phyloP scores from a whole-genome alignment of 2,888 invertebrate genomes.

The Apodemia hepburni region DNA sequence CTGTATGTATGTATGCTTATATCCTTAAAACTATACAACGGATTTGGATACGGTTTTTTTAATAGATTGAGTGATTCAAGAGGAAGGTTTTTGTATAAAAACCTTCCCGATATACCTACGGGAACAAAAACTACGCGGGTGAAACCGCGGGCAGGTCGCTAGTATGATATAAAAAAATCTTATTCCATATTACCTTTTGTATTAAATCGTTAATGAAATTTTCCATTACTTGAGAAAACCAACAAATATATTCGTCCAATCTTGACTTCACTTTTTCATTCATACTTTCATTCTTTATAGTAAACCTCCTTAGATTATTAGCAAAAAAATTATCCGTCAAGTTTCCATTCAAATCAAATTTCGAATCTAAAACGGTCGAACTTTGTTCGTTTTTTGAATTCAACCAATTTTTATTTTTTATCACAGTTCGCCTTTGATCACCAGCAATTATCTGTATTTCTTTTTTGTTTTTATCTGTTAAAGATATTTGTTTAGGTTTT shows the following conservation, averaged over 20 bases:
- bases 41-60: too few species aligned
- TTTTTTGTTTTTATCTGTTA: not conserved
- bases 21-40: too few species aligned
- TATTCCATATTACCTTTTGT: constrained; percentile 36
- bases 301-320: not conserved
- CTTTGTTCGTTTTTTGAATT: constrained; percentile 4
- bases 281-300: constrained; percentile 34
- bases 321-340: not conserved
- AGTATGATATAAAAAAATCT: too few species aligned
- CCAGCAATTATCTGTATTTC: not conserved
- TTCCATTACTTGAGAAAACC: constrained; percentile 53
- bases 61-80: too few species aligned
- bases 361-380: not conserved
- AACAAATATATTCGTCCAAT: constrained; percentile 49
- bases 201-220: constrained; percentile 42
- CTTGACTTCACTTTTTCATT: constrained; percentile 37
- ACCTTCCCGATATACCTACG: too few species aligned
- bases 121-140: too few species aligned
- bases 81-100: too few species aligned
- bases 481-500: not conserved
- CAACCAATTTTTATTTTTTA: not conserved
- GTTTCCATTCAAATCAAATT: constrained; percentile 4
- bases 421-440: not conserved
- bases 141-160: too few species aligned
- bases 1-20: too few species aligned